Conservation (phyloP, 2,888 invertebrate species). For the Clanis bilineata region DNA sequence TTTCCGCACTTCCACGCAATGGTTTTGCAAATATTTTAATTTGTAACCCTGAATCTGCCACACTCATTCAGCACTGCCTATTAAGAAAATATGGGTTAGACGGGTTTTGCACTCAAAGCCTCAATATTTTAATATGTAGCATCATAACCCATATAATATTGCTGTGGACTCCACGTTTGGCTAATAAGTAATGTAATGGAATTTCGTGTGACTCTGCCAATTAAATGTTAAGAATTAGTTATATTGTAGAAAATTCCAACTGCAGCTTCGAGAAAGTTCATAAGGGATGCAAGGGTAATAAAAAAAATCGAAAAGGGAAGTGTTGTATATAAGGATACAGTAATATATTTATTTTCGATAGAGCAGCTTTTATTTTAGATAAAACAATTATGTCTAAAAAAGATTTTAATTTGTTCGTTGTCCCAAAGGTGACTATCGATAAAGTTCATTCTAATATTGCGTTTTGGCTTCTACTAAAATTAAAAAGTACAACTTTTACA, state of each 20-base stretch:
- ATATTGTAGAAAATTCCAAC: conserved; percentile 45
- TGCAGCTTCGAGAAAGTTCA: conserved; percentile 52
- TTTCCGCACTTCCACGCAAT: too few species aligned
- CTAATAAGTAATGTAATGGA: conserved; percentile 32
- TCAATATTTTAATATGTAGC: not conserved
- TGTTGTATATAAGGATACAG: not conserved
- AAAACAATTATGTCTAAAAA: too few species aligned
- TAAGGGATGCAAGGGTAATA: conserved; percentile 17
- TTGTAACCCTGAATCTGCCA: too few species aligned
- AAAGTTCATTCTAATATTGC: not conserved
- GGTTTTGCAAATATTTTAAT: too few species aligned
- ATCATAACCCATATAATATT: conserved; percentile 9
- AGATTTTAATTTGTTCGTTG: too few species aligned
- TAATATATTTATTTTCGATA: not conserved
- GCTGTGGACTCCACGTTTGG: conserved; percentile 42
- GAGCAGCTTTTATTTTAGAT: too few species aligned
- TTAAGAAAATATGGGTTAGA: too few species aligned
- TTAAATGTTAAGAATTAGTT: conserved; percentile 49
- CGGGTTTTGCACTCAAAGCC: not conserved
- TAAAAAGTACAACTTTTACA: not conserved
- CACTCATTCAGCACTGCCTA: too few species aligned
- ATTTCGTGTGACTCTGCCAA: conserved; percentile 50
- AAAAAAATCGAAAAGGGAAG: not conserved
- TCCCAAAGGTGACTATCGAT: not conserved
- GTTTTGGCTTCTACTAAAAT: not conserved